Evolutionary conservation across 1,140 invertebrate species (phyloP).

Genomic region (Tetraneura akinire): DNA sequence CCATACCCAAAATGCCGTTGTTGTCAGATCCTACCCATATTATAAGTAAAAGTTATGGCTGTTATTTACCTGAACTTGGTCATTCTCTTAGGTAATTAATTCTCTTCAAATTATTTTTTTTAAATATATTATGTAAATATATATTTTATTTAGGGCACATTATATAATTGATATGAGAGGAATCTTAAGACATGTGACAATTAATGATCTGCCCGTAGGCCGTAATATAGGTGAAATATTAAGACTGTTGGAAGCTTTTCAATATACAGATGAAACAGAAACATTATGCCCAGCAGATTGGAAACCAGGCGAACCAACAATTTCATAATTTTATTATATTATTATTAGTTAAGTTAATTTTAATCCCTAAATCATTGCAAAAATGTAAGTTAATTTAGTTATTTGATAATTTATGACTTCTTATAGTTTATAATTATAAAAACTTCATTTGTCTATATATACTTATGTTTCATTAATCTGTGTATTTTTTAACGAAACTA

Average conservation of each 20-base stretch:
- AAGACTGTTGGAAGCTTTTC: conserved; percentile 66
- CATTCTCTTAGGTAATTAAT: conserved; percentile 76
- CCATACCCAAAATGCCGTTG: conserved; percentile 94
- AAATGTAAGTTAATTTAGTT: too few species aligned
- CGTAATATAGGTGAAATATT: conserved; percentile 67
- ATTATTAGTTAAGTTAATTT: conserved; percentile 25
- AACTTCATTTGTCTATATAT: too few species aligned
- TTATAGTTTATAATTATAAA: too few species aligned
- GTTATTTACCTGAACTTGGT: conserved; percentile 89
- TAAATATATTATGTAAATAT: neutral
- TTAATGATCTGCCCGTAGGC: conserved; percentile 67
- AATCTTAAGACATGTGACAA: conserved; percentile 60
- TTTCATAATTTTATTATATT: conserved; percentile 45
- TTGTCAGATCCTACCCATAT: conserved; percentile 89
- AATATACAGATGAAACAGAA: conserved; percentile 64
- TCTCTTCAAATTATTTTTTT: neutral
- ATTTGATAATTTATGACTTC: too few species aligned
- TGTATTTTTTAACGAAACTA: neutral
- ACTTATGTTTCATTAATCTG: neutral
- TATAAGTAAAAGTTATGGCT: conserved; percentile 88
- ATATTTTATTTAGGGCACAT: conserved; percentile 54
- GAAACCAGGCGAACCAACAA: conserved; percentile 53
- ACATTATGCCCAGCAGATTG: conserved; percentile 55
- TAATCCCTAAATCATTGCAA: neutral
- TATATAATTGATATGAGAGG: conserved; percentile 61